phyloP scores from a whole-genome alignment of 1,140 invertebrate genomes.

The Habropoda laboriosa region DNA sequence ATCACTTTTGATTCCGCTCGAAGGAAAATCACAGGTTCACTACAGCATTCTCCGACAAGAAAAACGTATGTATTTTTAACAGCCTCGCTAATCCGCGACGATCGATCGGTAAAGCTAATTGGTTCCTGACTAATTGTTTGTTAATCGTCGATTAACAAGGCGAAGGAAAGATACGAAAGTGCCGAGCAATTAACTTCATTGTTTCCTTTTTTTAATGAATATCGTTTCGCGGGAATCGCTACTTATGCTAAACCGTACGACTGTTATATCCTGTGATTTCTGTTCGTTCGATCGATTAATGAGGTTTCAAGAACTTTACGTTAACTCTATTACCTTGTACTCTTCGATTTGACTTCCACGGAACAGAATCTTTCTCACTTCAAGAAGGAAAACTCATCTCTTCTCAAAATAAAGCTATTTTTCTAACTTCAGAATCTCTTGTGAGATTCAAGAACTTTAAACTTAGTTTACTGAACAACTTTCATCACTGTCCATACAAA shows the following conservation, averaged over 20 bases:
- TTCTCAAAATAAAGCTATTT: neutral
- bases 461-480: neutral
- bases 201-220: neutral
- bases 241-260: neutral
- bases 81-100: neutral
- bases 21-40: neutral
- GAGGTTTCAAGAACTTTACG: neutral
- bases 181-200: neutral
- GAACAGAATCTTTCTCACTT: slow-evolving; percentile 1
- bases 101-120: neutral
- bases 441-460: neutral
- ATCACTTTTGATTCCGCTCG: neutral
- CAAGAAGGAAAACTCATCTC: no score
- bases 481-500: neutral
- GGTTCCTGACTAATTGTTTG: neutral
- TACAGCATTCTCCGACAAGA: neutral
- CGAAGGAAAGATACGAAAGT: neutral
- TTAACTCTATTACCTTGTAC: slow-evolving; percentile 41
- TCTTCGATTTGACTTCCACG: slow-evolving; percentile 18
- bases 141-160: neutral
- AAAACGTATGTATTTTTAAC: no score
- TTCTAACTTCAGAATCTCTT: neutral
- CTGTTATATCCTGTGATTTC: neutral
- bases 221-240: neutral
- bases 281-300: neutral